Evolutionary conservation across 2,113 vertebrate genomes (phyloP).

Genomic region (Cebus imitator): DNA sequence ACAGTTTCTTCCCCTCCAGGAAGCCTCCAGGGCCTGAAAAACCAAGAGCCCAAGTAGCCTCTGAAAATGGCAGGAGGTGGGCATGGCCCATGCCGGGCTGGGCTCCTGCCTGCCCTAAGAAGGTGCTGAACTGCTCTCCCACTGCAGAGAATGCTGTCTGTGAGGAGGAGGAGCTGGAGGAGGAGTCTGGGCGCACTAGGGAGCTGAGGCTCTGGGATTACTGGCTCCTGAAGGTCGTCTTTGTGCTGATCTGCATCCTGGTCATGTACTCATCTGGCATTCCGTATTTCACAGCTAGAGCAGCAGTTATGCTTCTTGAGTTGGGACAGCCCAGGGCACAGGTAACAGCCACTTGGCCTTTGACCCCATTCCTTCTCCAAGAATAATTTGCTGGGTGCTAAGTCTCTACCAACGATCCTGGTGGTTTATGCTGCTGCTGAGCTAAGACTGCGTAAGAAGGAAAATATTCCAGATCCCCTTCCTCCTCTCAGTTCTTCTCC

Average conservation of each 20-base stretch:
- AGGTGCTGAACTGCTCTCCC: background rate
- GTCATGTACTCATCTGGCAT: slow-evolving; percentile 94
- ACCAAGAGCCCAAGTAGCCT: background rate
- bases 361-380: background rate
- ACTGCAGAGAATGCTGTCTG: slow-evolving; percentile 88
- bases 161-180: slow-evolving; percentile 87
- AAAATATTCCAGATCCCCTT: background rate
- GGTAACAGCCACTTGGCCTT: slow-evolving; percentile 52
- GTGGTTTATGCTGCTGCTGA: background rate
- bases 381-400: slow-evolving; percentile 50
- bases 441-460: slow-evolving; percentile 23
- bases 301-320: slow-evolving; percentile 91
- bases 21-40: slow-evolving; percentile 82
- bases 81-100: background rate
- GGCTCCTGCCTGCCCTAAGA: background rate
- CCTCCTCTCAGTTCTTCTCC: background rate
- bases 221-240: slow-evolving; percentile 94
- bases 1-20: slow-evolving; percentile 87
- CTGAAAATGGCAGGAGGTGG: background rate
- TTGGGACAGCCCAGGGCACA: slow-evolving; percentile 77
- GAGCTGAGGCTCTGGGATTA: slow-evolving; percentile 92
- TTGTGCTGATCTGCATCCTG: slow-evolving; percentile 94
- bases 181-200: slow-evolving; percentile 81
- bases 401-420: background rate
- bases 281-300: slow-evolving; percentile 94